Evolutionary conservation across 2,797 vertebrate species (phyloP).

Genomic region (Psittacula echo): DNA sequence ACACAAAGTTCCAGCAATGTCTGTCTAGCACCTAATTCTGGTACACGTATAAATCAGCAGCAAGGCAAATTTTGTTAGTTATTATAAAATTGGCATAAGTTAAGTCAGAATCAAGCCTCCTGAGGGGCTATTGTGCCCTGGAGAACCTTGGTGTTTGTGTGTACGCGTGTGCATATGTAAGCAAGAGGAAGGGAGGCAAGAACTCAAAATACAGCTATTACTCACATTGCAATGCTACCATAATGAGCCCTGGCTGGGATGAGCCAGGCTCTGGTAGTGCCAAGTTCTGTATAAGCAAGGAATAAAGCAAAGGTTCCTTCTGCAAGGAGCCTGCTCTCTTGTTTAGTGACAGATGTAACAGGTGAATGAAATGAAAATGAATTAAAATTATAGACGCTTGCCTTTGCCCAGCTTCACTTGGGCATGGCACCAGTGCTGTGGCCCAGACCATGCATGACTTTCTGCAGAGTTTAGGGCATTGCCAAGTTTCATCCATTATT

Average conservation of each 20-base stretch:
- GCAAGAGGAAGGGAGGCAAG: background rate
- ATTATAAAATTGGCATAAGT: background rate
- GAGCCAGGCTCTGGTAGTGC: background rate
- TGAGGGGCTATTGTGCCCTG: background rate
- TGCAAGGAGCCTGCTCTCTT: background rate
- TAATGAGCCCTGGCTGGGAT: rapidly evolving
- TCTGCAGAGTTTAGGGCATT: background rate
- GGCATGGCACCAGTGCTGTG: background rate
- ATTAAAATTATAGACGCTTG: background rate
- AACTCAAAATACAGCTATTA: background rate
- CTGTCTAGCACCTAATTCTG: background rate
- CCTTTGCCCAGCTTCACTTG: background rate
- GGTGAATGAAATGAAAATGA: background rate
- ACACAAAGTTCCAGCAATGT: background rate
- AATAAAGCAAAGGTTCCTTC: background rate
- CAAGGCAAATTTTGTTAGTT: background rate
- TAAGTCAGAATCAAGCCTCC: background rate
- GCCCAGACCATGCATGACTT: rapidly evolving
- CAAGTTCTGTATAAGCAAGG: background rate
- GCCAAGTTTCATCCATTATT: background rate
- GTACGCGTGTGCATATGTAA: background rate
- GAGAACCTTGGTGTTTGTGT: background rate
- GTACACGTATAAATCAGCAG: background rate
- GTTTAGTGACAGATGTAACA: background rate
- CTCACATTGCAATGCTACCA: background rate